A percentile compares a stretch with the other conserved stretches of the same genome.
These are phyloP conservation scores for Archivesica marissinica DNA, from an alignment of 1,140 invertebrate genomes.

Conservation along the genomic window DNA sequence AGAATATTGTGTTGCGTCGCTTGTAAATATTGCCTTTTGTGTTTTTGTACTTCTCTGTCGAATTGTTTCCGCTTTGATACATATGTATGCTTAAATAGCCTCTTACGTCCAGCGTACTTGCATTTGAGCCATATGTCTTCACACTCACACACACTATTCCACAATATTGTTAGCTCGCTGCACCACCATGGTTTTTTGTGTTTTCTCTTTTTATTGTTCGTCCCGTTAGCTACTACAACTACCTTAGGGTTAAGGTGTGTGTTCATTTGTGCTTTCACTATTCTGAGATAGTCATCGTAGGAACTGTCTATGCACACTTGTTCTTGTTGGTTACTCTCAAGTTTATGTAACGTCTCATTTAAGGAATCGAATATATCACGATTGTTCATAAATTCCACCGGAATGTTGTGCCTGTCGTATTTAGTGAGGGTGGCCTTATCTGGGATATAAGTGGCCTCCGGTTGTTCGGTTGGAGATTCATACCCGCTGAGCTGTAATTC, in stretches of 20 bases:
- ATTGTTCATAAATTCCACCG: neutral
- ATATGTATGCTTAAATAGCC: neutral
- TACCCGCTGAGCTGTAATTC: neutral
- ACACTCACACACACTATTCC: neutral
- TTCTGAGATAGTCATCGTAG: neutral
- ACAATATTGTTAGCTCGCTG: neutral
- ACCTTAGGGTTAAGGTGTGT: neutral
- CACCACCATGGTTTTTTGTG: constrained; percentile 15
- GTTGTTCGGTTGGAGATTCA: neutral
- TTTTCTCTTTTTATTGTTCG: neutral
- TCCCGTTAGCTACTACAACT: neutral
- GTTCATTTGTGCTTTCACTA: neutral
- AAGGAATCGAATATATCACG: neutral
- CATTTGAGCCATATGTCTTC: constrained; percentile 19
- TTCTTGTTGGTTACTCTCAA: neutral
- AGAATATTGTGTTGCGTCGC: neutral
- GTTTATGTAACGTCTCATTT: neutral
- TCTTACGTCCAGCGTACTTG: neutral
- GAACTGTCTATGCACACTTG: neutral
- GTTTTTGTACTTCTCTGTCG: constrained; percentile 20
- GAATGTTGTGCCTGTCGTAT: neutral
- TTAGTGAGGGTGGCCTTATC: too few species aligned
- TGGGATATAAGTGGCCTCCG: too few species aligned
- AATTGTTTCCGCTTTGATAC: constrained; percentile 5
- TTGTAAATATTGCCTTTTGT: neutral